Base-by-base conservation (phyloP, 2,113 vertebrate genomes). In the Natator depressus region DNA sequence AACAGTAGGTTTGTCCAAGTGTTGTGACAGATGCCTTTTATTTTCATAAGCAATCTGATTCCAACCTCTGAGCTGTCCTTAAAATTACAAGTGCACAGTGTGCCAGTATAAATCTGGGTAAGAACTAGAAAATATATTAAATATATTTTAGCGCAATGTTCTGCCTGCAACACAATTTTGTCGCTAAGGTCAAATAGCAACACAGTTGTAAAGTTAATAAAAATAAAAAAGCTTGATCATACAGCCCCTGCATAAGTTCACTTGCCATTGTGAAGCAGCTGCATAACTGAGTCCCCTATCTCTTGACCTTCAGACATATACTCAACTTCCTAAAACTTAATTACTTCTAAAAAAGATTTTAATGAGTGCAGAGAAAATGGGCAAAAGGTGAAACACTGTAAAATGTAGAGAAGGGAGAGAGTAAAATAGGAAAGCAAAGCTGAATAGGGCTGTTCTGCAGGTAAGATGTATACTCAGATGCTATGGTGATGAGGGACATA, bases 21-120 rank as follows among this genome's bases (percentile, higher is more conserved):
- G 79, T 96, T 97, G 94, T 95, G 90, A 97, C 97, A 96, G 96
- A 96, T 96, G 96, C 96, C 87, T 96, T 97, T 90, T 96, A 90
- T 96, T 97, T 97, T 96, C 93, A 84, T 91, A 95, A 96, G 94
- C 89, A 97, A 95, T 80, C 82, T 89, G 94, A 95, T 46, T 89
- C 95, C 92, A 93, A 59, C 3, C 14, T 85, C 93, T 90, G 84
- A 96, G 54, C 91, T 94, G 85, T 94, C 92, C 50, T 93, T 89
- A 95, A 89, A 93, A 93, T 88, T 89, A n/a, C 53, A 90, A 92
- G 69, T 80, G 47, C 51, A 42, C 65, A 80, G 49, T 53, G 59
- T n/a, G 42, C 27, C 65, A 16, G 80, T 54, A 0, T 65, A 51
- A 89, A 9, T n/a, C 65, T 93, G 93, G 16, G 84, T 78, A 80